Base-by-base conservation (phyloP, 2,888 invertebrate genomes). In the Athripsodes cinereus region DNA sequence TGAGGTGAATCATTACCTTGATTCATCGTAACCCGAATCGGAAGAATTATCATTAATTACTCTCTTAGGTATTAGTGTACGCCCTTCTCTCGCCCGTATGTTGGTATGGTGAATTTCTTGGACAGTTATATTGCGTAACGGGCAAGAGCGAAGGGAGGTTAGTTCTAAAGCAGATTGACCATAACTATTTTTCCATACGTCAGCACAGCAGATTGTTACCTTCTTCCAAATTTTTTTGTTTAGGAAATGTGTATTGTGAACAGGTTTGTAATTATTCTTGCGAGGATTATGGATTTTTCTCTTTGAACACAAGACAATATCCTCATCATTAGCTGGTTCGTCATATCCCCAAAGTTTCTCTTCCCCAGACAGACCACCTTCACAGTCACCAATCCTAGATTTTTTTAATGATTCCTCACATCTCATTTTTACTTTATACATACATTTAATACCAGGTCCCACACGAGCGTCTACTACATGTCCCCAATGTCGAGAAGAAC, bases 391-490 rank as follows among this genome's bases (percentile, higher is more conserved):
- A 11, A 22, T 6, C 10, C 10, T 26, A 26, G 26, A 26, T 6
- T 10, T 26, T 26, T 3, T 6, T 26, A 6, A 10, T 19, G 52
- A 47, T 20, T 81, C 81, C 65, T 79, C 79, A 63, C 79, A 79
- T 64, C 80, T 80, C 66, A 81, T 82, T 68, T 83, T 85, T 67
- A 87, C 86, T 72, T 88, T 90, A 46, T 86, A 85, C 70, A 89
- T 78, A 1, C 88, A 88, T 69, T 90, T 90, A 66, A 88, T 88
- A 47, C 90, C 90, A 53, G 90, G 90, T 21, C 90, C 90, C 55
- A 89, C 88, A 61, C 90, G 79, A 11, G 90, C 89, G 75, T 91
- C 91, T 8, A 92, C 91, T 58, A 90, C 89, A 73, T 90, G 89
- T 69, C 84, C 82, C 89, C 89, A 90, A 72, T 89, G 85, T 40